Conservation (phyloP, 2,888 invertebrate genomes). For the Sesamia inferens region DNA sequence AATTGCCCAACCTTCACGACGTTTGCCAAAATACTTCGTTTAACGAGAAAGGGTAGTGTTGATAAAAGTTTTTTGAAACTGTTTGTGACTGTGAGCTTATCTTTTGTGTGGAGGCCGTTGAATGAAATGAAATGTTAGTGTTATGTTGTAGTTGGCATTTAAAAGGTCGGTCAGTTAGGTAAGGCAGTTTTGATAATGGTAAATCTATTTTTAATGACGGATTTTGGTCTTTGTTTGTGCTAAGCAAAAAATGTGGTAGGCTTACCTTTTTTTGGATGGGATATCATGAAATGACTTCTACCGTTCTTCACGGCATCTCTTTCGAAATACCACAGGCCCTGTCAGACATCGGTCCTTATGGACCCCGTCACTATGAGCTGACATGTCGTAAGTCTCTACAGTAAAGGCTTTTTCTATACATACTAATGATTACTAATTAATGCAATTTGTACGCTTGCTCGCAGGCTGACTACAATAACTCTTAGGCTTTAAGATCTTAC, state of each 20-base stretch:
- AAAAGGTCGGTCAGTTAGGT: neutral
- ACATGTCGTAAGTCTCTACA: too few species aligned
- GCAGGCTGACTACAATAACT: too few species aligned
- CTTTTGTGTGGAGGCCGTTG: neutral
- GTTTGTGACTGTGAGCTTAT: neutral
- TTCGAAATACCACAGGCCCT: too few species aligned
- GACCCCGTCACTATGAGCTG: too few species aligned
- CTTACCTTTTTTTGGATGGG: too few species aligned
- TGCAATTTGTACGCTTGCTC: too few species aligned
- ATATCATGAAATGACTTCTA: too few species aligned
- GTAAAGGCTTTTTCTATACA: too few species aligned
- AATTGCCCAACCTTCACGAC: conserved; percentile 77
- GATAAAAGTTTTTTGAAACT: conserved; percentile 53
- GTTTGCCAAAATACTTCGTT: conserved; percentile 77
- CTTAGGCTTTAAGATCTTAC: too few species aligned
- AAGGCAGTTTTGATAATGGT: conserved; percentile 11
- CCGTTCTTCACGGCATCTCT: too few species aligned
- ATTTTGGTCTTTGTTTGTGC: neutral
- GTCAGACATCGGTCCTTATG: too few species aligned
- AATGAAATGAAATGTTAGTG: neutral
- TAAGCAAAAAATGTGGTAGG: neutral
- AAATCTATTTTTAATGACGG: neutral
- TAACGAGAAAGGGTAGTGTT: conserved; percentile 72
- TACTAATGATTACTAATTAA: too few species aligned
- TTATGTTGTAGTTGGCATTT: conserved; percentile 3